Base-by-base conservation (phyloP, 2,888 invertebrate species). In the Muscina levida region DNA sequence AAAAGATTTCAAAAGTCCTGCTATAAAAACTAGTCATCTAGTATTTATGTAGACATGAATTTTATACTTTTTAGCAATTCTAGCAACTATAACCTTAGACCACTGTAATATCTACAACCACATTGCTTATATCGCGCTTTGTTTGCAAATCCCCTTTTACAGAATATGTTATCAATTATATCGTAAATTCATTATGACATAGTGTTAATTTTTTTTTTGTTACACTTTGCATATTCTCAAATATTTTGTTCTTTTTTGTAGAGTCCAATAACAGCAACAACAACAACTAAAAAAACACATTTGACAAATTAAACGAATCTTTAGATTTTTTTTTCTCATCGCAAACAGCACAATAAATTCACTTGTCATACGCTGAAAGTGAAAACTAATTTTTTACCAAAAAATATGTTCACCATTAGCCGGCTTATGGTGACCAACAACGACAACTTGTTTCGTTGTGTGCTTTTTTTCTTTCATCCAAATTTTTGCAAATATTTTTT, bases 301-400 rank as follows among this genome's bases (percentile, higher is more conserved):
- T 42, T 22, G 42, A 62, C 42, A 13, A 62, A 62, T 62, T 62
- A 42, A 42, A 42, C 19, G 19, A 62, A 22, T 42, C 62, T 22
- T n/a, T n/a, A n/a, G 22, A 44, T 10, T 53, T 24, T 59, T 42
- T 37, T 17, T 37, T 22, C 11, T 11, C 31, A 39, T n/a, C n/a
- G n/a, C n/a, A n/a, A n/a, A n/a, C n/a, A n/a, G n/a, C n/a, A 22
- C 22, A 62, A 42, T 62, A 19, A 62, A 22, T 62, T 62, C 44
- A 74, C 44, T 72, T 81, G 67, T 67, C 71, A 74, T 11, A 59
- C 70, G 53, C 39, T 66, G 59, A 71, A 77, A 80, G 67, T 71
- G 73, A 77, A 76, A 76, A 57, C 72, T 31, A 13, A 66, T 1
- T 59, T 62, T 67, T 57, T 44, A 22, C 19, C 17, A 31, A 48